Conservation (phyloP, 2,888 invertebrate species). For the Acronicta leporina region DNA sequence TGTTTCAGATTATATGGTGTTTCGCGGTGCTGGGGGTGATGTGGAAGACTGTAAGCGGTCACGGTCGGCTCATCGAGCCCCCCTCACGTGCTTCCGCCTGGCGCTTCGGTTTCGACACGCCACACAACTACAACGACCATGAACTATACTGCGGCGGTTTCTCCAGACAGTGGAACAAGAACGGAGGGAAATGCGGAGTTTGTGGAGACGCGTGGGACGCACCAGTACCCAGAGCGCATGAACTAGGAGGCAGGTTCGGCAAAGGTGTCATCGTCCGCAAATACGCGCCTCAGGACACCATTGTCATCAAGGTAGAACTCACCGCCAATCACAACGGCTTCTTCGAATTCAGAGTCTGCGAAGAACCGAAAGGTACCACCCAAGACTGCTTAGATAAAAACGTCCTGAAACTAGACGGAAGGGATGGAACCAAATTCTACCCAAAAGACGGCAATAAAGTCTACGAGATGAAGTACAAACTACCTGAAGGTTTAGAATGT, state of each 20-base stretch:
- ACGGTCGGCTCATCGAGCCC: constrained; percentile 94
- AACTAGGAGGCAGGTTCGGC: constrained; percentile 95
- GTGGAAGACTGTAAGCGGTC: constrained; percentile 84
- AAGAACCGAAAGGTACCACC: constrained; percentile 91
- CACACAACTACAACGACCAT: constrained; percentile 96
- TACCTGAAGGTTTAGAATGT: constrained; percentile 91
- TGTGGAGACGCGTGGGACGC: constrained; percentile 96
- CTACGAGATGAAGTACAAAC: constrained; percentile 92
- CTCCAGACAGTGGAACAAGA: constrained; percentile 94
- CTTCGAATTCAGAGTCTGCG: constrained; percentile 95
- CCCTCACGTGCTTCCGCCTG: constrained; percentile 96
- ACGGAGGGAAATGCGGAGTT: constrained; percentile 95
- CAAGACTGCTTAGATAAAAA: constrained; percentile 94
- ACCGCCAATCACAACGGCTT: constrained; percentile 96
- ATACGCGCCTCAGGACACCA: constrained; percentile 91
- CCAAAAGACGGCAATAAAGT: constrained; percentile 94
- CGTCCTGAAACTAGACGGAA: constrained; percentile 89
- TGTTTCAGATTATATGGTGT: constrained; percentile 81
- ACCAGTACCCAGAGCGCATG: constrained; percentile 92
- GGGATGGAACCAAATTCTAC: constrained; percentile 90
- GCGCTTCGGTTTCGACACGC: constrained; percentile 96
- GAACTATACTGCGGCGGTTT: constrained; percentile 96
- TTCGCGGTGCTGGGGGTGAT: constrained; percentile 68
- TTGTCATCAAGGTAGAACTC: constrained; percentile 94
- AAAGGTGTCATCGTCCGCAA: constrained; percentile 94